phyloP scores from a whole-genome alignment of 2,888 invertebrate species.

The Eupsilia transversa region DNA sequence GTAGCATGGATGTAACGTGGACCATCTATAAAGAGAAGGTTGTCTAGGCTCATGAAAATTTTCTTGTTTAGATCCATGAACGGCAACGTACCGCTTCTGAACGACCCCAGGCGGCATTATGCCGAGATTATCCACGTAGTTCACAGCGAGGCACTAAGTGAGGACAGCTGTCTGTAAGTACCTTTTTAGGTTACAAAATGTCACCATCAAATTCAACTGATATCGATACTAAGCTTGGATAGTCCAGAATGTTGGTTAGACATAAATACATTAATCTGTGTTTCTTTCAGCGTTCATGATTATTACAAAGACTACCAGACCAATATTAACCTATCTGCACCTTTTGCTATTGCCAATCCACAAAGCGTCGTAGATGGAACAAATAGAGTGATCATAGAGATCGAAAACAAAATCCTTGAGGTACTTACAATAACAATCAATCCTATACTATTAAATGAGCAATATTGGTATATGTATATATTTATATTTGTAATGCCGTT shows the following conservation, averaged over 20 bases:
- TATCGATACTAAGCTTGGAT: too few species aligned
- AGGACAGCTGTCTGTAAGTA: neutral
- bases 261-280: neutral
- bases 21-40: neutral
- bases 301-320: neutral
- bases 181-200: neutral
- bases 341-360: neutral
- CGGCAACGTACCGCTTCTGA: neutral
- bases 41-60: neutral
- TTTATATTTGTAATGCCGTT: too few species aligned
- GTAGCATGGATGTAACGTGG: too few species aligned
- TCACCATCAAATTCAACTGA: neutral
- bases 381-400: fast-evolving
- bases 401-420: fast-evolving
- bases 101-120: constrained; percentile 15
- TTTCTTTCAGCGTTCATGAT: constrained; percentile 7
- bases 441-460: too few species aligned
- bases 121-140: constrained; percentile 9
- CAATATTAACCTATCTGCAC: neutral
- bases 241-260: neutral
- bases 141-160: neutral
- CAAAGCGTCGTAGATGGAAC: neutral
- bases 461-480: too few species aligned
- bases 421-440: neutral
- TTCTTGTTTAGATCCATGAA: constrained; percentile 8